Evolutionary conservation across 1,140 invertebrate genomes (phyloP).

Genomic region (Coelopa frigida): DNA sequence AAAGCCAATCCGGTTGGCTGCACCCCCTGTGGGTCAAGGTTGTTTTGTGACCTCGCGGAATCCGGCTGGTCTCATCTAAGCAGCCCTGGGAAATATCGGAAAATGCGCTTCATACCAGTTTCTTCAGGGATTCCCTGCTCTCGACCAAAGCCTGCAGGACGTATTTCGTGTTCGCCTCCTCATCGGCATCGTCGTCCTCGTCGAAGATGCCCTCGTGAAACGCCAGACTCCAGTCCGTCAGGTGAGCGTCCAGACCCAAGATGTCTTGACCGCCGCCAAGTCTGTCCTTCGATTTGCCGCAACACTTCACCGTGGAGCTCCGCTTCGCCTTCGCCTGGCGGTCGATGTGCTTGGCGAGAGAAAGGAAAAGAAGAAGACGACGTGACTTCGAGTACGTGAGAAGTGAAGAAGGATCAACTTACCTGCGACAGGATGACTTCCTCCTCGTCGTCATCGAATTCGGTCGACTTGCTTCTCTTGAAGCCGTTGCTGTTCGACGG

Average conservation of each 20-base stretch:
- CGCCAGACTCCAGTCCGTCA: not conserved
- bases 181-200: slow-evolving; percentile 17
- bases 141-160: slow-evolving; percentile 23
- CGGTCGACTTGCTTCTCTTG: no score
- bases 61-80: not conserved
- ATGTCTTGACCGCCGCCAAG: not conserved
- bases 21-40: no score
- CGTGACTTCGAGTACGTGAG: no score
- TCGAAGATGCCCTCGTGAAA: slow-evolving; percentile 10
- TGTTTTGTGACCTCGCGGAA: no score
- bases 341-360: no score
- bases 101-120: slow-evolving; percentile 16
- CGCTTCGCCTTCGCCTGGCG: no score
- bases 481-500: no score
- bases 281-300: not conserved
- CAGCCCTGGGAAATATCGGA: not conserved
- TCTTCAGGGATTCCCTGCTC: slow-evolving; percentile 22
- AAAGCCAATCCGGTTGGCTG: no score
- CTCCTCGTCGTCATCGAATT: not conserved
- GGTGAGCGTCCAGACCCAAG: not conserved
- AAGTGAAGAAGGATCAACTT: not conserved
- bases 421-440: slow-evolving; percentile 1
- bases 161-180: slow-evolving; percentile 22
- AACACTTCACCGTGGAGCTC: no score
- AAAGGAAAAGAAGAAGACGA: no score